phyloP scores from a whole-genome alignment of 2,113 vertebrate species.

The Myrmecophaga tridactyla region DNA sequence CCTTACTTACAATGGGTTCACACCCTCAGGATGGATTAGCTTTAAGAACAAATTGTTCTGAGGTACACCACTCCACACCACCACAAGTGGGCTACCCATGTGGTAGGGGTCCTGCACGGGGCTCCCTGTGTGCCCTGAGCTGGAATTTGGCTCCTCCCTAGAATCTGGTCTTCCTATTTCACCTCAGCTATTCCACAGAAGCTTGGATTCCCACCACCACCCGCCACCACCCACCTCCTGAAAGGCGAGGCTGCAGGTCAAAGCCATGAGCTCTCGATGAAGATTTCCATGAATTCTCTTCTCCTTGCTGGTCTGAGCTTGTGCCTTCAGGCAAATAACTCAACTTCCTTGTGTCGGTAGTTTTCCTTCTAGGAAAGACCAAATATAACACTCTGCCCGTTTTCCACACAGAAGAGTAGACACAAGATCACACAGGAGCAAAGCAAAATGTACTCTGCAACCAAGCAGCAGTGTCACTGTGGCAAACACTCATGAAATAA shows the following conservation, averaged over 20 bases:
- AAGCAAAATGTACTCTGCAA: fast-evolving
- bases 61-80: too few species aligned
- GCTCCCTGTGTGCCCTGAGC: too few species aligned
- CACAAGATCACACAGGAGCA: neutral
- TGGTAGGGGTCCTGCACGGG: neutral
- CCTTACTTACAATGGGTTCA: too few species aligned
- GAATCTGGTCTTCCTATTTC: neutral
- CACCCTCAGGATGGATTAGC: too few species aligned
- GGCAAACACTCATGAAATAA: neutral
- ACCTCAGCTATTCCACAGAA: neutral
- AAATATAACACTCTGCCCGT: neutral
- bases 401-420: neutral
- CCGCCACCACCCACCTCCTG: too few species aligned
- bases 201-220: fast-evolving
- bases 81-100: neutral
- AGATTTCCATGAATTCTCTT: neutral
- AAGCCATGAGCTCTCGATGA: neutral
- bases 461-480: fast-evolving
- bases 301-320: neutral
- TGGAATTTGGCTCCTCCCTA: neutral
- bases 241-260: neutral
- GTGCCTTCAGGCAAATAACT: neutral
- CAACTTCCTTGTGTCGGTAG: neutral
- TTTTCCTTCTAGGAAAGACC: neutral
- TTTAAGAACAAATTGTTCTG: too few species aligned